These are phyloP conservation scores for Myotis yumanensis DNA, from an alignment of 2,113 vertebrate species.

Conservation along the genomic window DNA sequence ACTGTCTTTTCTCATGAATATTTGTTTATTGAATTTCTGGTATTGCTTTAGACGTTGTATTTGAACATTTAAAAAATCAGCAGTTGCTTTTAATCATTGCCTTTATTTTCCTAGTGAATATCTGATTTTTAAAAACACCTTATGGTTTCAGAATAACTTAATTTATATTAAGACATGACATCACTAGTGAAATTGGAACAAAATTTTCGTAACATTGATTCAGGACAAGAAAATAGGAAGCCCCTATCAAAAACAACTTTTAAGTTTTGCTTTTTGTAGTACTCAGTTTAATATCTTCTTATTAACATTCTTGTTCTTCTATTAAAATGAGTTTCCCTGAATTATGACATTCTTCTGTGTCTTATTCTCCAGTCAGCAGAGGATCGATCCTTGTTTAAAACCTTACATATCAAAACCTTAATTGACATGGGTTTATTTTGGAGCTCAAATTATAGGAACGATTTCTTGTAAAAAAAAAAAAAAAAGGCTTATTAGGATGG, in stretches of 20 bases:
- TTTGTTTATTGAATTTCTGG: conserved; percentile 11
- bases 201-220: conserved; percentile 7
- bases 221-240: background rate
- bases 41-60: conserved; percentile 4
- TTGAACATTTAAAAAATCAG: background rate
- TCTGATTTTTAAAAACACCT: conserved; percentile 10
- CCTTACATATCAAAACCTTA: background rate
- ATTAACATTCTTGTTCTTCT: background rate
- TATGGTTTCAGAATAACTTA: conserved; percentile 35
- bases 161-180: background rate
- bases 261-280: background rate
- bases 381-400: background rate
- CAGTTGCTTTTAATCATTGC: background rate
- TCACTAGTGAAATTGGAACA: background rate
- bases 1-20: background rate
- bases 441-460: background rate
- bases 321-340: conserved; percentile 26
- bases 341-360: background rate
- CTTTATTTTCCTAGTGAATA: conserved; percentile 21
- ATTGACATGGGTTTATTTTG: background rate
- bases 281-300: background rate
- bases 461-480: background rate
- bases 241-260: background rate
- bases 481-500: background rate
- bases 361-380: background rate